A percentile compares a stretch with the other conserved stretches of the same genome.
phyloP scores from a whole-genome alignment of 2,113 vertebrate species.

The Scatophagus argus region DNA sequence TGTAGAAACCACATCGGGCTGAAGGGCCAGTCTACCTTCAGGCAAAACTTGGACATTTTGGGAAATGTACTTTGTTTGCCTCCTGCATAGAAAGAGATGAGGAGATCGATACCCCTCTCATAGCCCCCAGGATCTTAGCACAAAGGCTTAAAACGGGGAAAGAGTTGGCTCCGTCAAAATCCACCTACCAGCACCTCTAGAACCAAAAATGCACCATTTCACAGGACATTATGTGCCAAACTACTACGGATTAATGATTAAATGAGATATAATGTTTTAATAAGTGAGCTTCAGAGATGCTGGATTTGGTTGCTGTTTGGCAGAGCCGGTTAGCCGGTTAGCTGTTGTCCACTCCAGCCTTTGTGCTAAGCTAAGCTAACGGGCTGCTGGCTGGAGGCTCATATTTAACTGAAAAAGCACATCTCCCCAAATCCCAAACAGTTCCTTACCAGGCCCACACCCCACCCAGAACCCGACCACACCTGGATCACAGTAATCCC shows the following conservation, averaged over 20 bases:
- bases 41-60: not conserved
- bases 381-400: not conserved
- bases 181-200: not conserved
- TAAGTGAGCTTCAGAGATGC: not conserved
- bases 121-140: not conserved
- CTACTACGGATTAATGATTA: not conserved
- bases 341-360: not conserved
- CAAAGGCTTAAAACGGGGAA: not conserved
- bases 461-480: not conserved
- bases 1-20: not conserved
- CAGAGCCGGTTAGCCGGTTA: not conserved
- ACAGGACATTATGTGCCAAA: not conserved
- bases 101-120: not conserved
- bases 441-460: no score
- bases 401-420: not conserved
- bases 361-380: constrained; percentile 5
- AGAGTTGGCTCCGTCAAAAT: not conserved
- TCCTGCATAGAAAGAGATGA: no score
- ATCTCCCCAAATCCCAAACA: accelerated
- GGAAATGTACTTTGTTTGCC: not conserved
- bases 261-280: not conserved
- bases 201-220: not conserved
- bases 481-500: not conserved
- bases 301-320: not conserved
- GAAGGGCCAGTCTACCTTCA: not conserved